A percentile compares a stretch with the other conserved stretches of the same genome.
These are phyloP conservation scores for Gymnoscopelus braueri DNA, from an alignment of 2,797 vertebrate genomes.

Conservation along the genomic window DNA sequence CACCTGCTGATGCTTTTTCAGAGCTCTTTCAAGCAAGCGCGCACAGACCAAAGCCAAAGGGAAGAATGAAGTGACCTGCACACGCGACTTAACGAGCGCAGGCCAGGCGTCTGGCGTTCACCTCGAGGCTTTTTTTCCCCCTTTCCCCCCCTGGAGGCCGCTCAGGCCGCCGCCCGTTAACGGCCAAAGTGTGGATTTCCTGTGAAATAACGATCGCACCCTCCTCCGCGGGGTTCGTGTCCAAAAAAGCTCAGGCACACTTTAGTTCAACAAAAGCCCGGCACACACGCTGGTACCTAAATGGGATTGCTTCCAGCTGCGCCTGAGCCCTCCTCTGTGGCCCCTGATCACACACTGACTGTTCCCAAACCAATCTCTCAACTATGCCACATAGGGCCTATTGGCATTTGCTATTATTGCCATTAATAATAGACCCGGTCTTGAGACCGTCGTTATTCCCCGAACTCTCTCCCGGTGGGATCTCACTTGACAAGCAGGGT, in stretches of 20 bases:
- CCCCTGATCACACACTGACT: conserved; percentile 8
- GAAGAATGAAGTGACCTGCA: conserved; percentile 72
- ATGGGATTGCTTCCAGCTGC: conserved; percentile 82
- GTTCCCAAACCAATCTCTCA: conserved; percentile 34
- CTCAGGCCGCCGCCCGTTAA: conserved; percentile 78
- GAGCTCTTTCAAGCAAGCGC: conserved; percentile 31
- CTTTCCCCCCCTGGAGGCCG: conserved; percentile 75
- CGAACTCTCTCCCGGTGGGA: conserved; percentile 42
- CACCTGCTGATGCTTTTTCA: conserved; percentile 70
- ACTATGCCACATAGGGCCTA: conserved; percentile 7
- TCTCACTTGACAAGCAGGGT: conserved; percentile 25
- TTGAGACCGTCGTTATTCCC: conserved; percentile 16
- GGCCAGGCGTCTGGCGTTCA: conserved; percentile 70
- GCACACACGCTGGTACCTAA: conserved; percentile 63
- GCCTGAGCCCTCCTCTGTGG: conserved; percentile 21
- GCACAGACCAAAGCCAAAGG: conserved; percentile 64
- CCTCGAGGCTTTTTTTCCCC: conserved; percentile 60
- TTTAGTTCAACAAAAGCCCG: conserved; percentile 71
- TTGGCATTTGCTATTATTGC: conserved; percentile 9
- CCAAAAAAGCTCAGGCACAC: conserved; percentile 52
- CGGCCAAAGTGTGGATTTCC: conserved; percentile 84
- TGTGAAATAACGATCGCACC: conserved; percentile 79
- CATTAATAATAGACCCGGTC: conserved; percentile 29
- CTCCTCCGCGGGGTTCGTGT: conserved; percentile 52
- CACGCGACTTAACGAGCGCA: conserved; percentile 76